Evolutionary conservation across 1,140 invertebrate species (phyloP), one percentile per base, ranked within the genome.

Genomic region (Dreissena rostriformis): DNA sequence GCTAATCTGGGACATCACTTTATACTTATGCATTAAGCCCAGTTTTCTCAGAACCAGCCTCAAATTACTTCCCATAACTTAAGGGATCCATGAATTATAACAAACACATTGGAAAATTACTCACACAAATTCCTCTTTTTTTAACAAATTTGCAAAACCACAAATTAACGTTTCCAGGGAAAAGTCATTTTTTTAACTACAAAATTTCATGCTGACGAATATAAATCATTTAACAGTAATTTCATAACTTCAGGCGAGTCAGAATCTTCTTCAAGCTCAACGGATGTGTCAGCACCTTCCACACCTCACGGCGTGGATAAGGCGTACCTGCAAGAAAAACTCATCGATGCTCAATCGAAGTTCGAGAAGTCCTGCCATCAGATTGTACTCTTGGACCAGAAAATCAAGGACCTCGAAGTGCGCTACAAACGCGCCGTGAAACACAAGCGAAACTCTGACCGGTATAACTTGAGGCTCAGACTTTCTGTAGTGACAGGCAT

Each of bases 301-400:
- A 68, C 71, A 53, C 66, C 81, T 26, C 73, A 82, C 10, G 49
- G 82, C 15, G 81, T 90, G 86, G 88, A 89, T 74, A 84, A 88
- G 11, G 76, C 84, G 65, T 88, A 89, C 79, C 55, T 92, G 22
- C 87, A 89, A 14, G 91, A 92, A 84, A 91, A 90, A 73, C 84
- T 91, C 76, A 87, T 78, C 15, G 91, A 92, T 88, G 90, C 90
- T 0, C 86, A 87, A 71, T 68, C 84, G 1, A 92, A 92, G 70
- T 91, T 92, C 85, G 91, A 92, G 55, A 88, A 88, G 79, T 88
- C 91, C 10, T 92, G 90, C 75, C 91, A 92, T 73, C 91, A 92
- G 86, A 92, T 92, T 63, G 89, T 90, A 17, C 74, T 91, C 0
- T 79, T 92, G 26, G 91, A 92, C 70, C 90, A 91, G 81, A 91